phyloP scores from a whole-genome alignment of 2,797 vertebrate species.

The Sphenodon punctatus region DNA sequence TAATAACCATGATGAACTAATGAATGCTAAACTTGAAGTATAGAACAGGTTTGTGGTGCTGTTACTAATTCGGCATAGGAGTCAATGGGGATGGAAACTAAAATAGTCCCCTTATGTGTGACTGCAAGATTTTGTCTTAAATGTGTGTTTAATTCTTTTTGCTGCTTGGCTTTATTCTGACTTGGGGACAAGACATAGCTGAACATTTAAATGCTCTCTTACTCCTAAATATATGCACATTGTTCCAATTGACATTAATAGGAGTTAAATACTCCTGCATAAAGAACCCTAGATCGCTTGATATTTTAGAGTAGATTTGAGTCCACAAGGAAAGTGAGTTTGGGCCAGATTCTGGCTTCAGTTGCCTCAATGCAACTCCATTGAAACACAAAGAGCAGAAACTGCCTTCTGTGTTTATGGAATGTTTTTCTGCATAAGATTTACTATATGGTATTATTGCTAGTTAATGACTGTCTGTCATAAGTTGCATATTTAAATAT shows the following conservation, averaged over 20 bases:
- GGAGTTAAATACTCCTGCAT: no score
- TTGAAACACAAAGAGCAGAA: background rate
- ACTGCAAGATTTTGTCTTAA: background rate
- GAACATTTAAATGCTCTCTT: background rate
- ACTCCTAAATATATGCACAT: background rate
- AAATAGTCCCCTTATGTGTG: background rate
- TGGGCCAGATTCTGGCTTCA: background rate
- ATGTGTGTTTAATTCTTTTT: background rate
- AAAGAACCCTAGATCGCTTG: background rate
- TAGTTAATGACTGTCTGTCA: conserved; percentile 34
- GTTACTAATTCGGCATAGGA: background rate
- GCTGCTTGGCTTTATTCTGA: background rate
- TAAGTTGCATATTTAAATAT: no score
- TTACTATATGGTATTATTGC: background rate
- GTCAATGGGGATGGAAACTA: background rate
- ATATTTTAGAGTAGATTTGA: background rate
- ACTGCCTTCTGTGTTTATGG: background rate
- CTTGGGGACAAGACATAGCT: background rate
- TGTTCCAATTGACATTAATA: background rate
- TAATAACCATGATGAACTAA: no score
- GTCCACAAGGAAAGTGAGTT: background rate
- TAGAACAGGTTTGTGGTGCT: background rate
- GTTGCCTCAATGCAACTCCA: background rate
- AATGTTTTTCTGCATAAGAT: background rate
- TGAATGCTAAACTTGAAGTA: background rate